These are phyloP conservation scores for Drosophila meridiana DNA, from an alignment of 2,888 invertebrate genomes.

Conservation along the genomic window DNA sequence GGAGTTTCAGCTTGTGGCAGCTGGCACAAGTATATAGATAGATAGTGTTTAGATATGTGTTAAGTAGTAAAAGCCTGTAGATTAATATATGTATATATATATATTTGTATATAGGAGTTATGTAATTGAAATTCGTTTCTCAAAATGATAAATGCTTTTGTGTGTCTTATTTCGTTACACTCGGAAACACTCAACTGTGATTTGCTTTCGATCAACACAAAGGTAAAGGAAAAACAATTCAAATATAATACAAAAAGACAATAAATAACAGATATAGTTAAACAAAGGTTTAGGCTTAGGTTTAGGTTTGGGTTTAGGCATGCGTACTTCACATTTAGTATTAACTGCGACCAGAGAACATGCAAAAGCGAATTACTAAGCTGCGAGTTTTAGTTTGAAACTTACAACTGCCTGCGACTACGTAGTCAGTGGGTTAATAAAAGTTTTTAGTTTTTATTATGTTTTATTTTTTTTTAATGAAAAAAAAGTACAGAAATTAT, in stretches of 20 bases:
- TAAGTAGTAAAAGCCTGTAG: conserved; percentile 49
- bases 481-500: conserved; percentile 29
- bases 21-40: conserved; percentile 4
- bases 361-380: conserved; percentile 45
- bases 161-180: conserved; percentile 23
- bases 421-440: conserved; percentile 52
- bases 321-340: conserved; percentile 36
- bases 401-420: conserved; percentile 83
- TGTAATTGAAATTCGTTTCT: conserved; percentile 43
- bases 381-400: conserved; percentile 48
- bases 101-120: conserved; percentile 37
- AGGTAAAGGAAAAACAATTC: conserved; percentile 40
- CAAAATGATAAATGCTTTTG: conserved; percentile 55
- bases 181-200: conserved; percentile 82
- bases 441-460: conserved; percentile 5
- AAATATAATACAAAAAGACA: conserved; percentile 25
- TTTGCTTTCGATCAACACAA: conserved; percentile 69
- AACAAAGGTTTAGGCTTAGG: not conserved
- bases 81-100: conserved; percentile 40
- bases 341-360: conserved; percentile 30
- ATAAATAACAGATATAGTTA: conserved; percentile 14
- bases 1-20: conserved; percentile 12
- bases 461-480: conserved; percentile 8
- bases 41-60: conserved; percentile 11
- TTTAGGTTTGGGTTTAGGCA: conserved; percentile 17